Conservation (phyloP, 2,797 vertebrate species). For the Anniella stebbinsi region DNA sequence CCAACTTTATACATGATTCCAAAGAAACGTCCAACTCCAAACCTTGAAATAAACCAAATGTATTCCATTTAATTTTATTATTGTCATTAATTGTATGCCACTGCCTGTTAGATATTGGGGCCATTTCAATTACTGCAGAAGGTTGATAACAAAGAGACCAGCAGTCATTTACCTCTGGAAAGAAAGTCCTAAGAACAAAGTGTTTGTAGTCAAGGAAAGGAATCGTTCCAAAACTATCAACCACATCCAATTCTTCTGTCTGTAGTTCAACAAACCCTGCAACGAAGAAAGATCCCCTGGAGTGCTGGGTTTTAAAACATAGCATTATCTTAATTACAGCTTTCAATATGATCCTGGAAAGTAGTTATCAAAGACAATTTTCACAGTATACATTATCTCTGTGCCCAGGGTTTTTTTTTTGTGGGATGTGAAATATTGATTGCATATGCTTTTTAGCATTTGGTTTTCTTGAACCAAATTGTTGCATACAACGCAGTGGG, state of each 20-base stretch:
- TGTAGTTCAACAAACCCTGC: conserved; percentile 97
- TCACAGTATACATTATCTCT: conserved; percentile 19
- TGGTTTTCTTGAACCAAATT: conserved; percentile 39
- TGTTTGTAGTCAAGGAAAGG: conserved; percentile 98
- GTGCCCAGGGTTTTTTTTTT: conserved; percentile 17
- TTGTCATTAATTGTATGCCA: conserved; percentile 44
- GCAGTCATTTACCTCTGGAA: conserved; percentile 90
- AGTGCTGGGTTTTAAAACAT: conserved; percentile 48
- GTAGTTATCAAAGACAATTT: conserved; percentile 19
- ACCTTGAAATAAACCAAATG: neutral
- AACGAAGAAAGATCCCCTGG: conserved; percentile 54
- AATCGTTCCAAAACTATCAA: conserved; percentile 90
- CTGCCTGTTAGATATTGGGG: conserved; percentile 31
- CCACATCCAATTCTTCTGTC: conserved; percentile 90
- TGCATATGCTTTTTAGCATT: neutral
- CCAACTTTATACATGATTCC: neutral
- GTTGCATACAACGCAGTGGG: conserved; percentile 9
- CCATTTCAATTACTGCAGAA: conserved; percentile 20
- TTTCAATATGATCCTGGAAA: conserved; percentile 19
- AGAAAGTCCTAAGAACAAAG: conserved; percentile 95
- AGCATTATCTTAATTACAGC: conserved; percentile 47
- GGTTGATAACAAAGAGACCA: conserved; percentile 52
- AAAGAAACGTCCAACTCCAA: neutral
- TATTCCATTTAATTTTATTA: conserved; percentile 8
- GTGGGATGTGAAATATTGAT: neutral